Evolutionary conservation across 2,888 invertebrate genomes (phyloP).

Genomic region (Machimus atricapillus): DNA sequence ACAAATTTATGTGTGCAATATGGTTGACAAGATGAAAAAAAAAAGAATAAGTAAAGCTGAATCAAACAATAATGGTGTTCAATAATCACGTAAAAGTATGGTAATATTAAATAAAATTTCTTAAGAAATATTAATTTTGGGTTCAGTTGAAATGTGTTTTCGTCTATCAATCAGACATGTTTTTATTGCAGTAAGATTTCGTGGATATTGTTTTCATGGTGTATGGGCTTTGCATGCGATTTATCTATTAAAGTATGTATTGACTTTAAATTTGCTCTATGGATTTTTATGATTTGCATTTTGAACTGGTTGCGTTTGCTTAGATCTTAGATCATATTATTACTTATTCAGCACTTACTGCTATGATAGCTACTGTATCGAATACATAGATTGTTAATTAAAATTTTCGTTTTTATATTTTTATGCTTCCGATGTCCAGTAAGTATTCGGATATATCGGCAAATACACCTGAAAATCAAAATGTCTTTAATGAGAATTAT

Average conservation of each 20-base stretch:
- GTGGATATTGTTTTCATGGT: neutral
- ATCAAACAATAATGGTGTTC: neutral
- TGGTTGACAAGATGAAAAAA: neutral
- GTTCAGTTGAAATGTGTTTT: neutral
- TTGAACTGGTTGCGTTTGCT: neutral
- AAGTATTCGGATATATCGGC: conserved; percentile 50
- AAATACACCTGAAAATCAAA: conserved; percentile 11
- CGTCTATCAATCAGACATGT: neutral
- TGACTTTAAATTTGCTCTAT: neutral
- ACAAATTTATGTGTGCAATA: neutral
- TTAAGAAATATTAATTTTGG: neutral
- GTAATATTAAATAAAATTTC: neutral
- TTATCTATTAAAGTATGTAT: neutral
- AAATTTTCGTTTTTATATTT: conserved; percentile 35
- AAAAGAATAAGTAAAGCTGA: neutral
- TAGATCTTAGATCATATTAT: neutral
- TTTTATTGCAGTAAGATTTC: neutral
- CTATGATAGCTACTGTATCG: neutral
- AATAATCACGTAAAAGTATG: neutral
- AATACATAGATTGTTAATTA: neutral
- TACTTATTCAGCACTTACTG: neutral
- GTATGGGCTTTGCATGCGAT: neutral
- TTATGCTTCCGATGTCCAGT: conserved; percentile 15
- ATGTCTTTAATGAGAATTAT: conserved; percentile 62
- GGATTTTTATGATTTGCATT: neutral